Base-by-base conservation (phyloP, 37 sponge, comb jelly and placozoan genomes). In the Geodia barretti region DNA sequence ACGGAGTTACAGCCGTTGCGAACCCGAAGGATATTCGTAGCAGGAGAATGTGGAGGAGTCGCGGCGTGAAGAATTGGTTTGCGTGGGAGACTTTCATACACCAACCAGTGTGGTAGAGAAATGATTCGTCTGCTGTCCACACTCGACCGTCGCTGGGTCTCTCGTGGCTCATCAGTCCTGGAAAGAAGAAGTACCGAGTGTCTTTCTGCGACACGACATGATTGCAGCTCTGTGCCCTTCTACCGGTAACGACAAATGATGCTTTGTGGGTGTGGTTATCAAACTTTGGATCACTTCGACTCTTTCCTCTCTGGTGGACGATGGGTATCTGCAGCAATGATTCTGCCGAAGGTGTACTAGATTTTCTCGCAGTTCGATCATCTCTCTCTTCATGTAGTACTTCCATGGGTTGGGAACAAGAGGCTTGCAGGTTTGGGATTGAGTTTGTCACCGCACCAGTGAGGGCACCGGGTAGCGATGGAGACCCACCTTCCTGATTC, bases 41-140 rank as follows among this genome's bases (percentile, higher is more conserved):
- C 1, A 79, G 63, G 0, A 86, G 39, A 25, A 73, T 66, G 31
- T 79, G 79, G 0, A 86, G 73, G 54, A 79, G 78, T 31, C 86
- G 64, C 0, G 73, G 66, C 0, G 54, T 41, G 60, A 86, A 86
- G 67, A 64, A 73, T 29, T 79, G 58, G n/a, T 79, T 36, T 29
- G 61, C 35, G 7, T 78, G 19, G 0, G 30, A 31, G 28, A 71
- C 60, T 37, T 79, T 37, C 39, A 86, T 30, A 41, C 74, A 86
- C 86, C 86, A 86, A 3, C 86, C 86, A 25, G 75, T 47, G 69
- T 86, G 72, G 25, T 42, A 79, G 4, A 25, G 23, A 41, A 79
- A 86, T 19, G 1, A 26, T 7, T 73, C 58, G 41, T 73, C 79
- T 0, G 21, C 17, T 2, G 0, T 35, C 86, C 86, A 86, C 41